A percentile compares a stretch with the other conserved stretches of the same genome.
phyloP scores from a whole-genome alignment of 2,888 invertebrate species.

The Cantharis rufa region DNA sequence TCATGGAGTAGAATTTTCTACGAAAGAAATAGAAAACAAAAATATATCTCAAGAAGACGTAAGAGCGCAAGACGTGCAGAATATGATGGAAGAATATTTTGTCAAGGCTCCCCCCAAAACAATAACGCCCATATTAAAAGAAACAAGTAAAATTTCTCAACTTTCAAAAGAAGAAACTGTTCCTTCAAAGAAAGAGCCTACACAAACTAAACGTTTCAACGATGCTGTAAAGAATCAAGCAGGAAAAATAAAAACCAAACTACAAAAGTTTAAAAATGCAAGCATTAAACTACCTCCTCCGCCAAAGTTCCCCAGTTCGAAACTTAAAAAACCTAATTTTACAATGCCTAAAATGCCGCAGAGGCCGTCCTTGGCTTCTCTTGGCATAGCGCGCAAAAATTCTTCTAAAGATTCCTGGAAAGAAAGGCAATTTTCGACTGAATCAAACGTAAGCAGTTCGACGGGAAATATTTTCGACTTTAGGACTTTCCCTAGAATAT shows the following conservation, averaged over 20 bases:
- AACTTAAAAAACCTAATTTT: constrained; percentile 52
- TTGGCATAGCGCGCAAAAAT: constrained; percentile 45
- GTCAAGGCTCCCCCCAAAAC: background rate
- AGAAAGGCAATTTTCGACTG: constrained; percentile 57
- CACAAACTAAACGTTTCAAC: constrained; percentile 22
- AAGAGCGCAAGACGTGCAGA: background rate
- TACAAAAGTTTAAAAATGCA: constrained; percentile 59
- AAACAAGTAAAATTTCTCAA: background rate
- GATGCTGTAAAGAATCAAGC: constrained; percentile 68
- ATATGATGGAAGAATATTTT: background rate
- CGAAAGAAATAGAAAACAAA: background rate
- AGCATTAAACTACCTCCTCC: constrained; percentile 64
- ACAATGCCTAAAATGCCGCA: constrained; percentile 67
- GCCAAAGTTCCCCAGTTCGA: constrained; percentile 58
- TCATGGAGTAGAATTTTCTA: background rate
- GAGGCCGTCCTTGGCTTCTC: constrained; percentile 59
- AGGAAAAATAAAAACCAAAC: constrained; percentile 66
- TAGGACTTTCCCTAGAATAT: constrained; percentile 78
- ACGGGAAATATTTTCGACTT: constrained; percentile 72
- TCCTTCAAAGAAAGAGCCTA: constrained; percentile 17
- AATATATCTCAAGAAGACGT: background rate
- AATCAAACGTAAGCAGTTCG: constrained; percentile 59
- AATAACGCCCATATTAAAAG: background rate
- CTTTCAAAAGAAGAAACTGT: background rate
- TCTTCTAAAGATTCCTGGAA: constrained; percentile 49